These are phyloP conservation scores for Chiroxiphia lanceolata DNA, from an alignment of 2,797 vertebrate genomes.

Conservation along the genomic window DNA sequence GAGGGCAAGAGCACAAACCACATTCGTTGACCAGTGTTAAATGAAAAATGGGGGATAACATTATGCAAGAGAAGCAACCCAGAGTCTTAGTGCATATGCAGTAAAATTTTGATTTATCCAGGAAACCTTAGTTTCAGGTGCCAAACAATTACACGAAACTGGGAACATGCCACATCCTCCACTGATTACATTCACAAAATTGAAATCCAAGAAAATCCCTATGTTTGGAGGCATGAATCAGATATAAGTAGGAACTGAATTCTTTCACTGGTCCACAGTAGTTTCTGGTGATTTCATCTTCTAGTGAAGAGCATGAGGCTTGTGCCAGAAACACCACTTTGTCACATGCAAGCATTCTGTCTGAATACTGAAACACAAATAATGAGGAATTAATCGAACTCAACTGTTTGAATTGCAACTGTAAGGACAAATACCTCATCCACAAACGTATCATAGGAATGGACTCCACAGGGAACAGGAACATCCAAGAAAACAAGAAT, in stretches of 20 bases:
- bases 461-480: not conserved
- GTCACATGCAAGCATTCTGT: not conserved
- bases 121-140: not conserved
- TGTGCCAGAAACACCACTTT: slow-evolving; percentile 7
- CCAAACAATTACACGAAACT: slow-evolving; percentile 19
- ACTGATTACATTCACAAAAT: slow-evolving; percentile 3
- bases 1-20: not conserved
- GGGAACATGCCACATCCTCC: not conserved
- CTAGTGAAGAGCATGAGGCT: not conserved
- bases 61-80: not conserved
- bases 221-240: not conserved
- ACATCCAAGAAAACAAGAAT: not conserved
- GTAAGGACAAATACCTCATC: not conserved
- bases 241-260: slow-evolving; percentile 35
- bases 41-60: not conserved
- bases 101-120: slow-evolving; percentile 4
- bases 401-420: not conserved
- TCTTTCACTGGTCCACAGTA: not conserved
- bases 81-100: not conserved
- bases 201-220: slow-evolving; percentile 22
- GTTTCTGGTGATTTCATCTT: slow-evolving; percentile 17
- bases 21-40: not conserved
- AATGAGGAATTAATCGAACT: not conserved
- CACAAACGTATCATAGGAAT: not conserved
- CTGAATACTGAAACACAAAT: not conserved